Conservation (phyloP, 2,113 vertebrate species). For the Hippopotamus amphibius region DNA sequence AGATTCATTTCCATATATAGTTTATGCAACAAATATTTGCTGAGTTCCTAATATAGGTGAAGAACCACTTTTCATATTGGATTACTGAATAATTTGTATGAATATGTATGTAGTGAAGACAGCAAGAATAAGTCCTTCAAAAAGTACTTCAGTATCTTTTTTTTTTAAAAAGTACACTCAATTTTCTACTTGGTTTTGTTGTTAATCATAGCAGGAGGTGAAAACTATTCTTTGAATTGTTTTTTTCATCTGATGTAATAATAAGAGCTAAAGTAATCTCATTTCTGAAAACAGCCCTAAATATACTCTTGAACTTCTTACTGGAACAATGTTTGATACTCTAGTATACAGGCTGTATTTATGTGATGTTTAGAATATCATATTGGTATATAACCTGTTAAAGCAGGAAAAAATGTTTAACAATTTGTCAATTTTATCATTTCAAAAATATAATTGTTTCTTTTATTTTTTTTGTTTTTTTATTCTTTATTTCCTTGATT, state of each 20-base stretch:
- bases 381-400: conserved; percentile 62
- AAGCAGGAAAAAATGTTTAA: neutral
- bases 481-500: neutral
- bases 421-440: neutral
- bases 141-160: conserved; percentile 20
- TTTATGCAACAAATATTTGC: conserved; percentile 25
- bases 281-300: conserved; percentile 65
- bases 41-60: conserved; percentile 41
- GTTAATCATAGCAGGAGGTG: conserved; percentile 49
- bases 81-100: neutral
- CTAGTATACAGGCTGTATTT: conserved; percentile 42
- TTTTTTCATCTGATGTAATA: conserved; percentile 64
- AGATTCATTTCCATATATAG: neutral
- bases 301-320: conserved; percentile 63
- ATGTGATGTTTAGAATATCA: conserved; percentile 60
- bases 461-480: neutral
- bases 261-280: conserved; percentile 70
- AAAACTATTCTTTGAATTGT: conserved; percentile 51
- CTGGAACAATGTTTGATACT: conserved; percentile 72
- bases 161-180: conserved; percentile 18
- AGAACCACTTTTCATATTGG: conserved; percentile 45
- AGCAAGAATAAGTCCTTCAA: neutral
- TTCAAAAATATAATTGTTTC: neutral
- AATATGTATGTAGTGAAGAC: neutral
- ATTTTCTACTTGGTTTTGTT: conserved; percentile 76